Conservation (phyloP, 2,113 vertebrate species). For the Centrocercus urophasianus region DNA sequence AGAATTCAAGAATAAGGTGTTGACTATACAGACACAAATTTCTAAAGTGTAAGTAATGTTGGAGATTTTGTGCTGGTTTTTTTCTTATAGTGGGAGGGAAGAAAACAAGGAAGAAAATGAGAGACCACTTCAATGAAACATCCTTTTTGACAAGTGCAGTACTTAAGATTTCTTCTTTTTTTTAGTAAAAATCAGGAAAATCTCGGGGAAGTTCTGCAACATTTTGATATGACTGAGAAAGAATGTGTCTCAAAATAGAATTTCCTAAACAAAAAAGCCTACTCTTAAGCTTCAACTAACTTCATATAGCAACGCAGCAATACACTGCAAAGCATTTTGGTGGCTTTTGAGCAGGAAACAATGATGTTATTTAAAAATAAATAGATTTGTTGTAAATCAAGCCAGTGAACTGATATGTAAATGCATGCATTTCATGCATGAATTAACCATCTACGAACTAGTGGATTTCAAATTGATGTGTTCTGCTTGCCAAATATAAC, state of each 20-base stretch:
- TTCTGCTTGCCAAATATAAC: background rate
- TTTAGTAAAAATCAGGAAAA: background rate
- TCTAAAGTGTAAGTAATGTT: background rate
- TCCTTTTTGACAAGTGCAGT: background rate
- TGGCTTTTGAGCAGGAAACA: background rate
- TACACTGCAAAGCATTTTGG: background rate
- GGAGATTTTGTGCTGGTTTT: background rate
- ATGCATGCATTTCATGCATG: background rate
- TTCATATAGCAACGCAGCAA: background rate
- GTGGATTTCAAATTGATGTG: background rate
- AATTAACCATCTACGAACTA: constrained; percentile 34
- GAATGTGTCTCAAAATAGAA: background rate
- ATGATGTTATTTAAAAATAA: background rate
- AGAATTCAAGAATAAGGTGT: background rate
- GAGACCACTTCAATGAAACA: background rate
- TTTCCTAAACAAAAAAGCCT: background rate
- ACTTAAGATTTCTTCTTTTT: background rate
- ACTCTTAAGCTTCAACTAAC: background rate
- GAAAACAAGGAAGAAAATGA: background rate
- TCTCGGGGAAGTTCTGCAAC: background rate
- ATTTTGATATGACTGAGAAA: background rate
- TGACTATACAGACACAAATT: background rate
- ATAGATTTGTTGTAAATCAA: constrained; percentile 17
- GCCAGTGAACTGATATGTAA: background rate
- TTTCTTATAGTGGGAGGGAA: background rate